These are phyloP conservation scores for Dermatemys mawii DNA, from an alignment of 2,113 vertebrate species.

Conservation along the genomic window DNA sequence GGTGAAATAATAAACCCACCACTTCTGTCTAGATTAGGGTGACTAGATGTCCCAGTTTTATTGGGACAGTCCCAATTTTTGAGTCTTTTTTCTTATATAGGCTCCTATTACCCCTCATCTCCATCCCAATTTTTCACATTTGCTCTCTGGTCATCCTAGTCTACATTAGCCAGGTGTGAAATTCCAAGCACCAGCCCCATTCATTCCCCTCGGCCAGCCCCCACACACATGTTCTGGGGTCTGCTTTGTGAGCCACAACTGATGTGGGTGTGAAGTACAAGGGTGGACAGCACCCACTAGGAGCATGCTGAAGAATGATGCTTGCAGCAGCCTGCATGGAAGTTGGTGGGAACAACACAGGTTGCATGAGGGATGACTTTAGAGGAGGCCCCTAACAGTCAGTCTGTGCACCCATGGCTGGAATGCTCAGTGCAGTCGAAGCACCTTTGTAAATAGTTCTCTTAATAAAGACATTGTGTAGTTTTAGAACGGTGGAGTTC, in stretches of 20 bases:
- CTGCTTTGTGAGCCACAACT: not conserved
- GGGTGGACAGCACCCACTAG: not conserved
- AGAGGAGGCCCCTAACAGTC: not conserved
- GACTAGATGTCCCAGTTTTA: too few species aligned
- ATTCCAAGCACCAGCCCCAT: not conserved
- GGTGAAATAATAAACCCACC: not conserved
- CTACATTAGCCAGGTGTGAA: not conserved
- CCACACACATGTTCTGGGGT: not conserved
- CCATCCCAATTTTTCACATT: too few species aligned
- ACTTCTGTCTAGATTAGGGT: not conserved
- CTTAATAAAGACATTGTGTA: not conserved
- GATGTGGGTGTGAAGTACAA: not conserved
- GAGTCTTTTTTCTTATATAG: too few species aligned
- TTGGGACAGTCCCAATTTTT: too few species aligned
- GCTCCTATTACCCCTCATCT: too few species aligned
- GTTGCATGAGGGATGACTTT: not conserved
- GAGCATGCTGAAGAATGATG: not conserved
- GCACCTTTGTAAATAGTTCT: not conserved
- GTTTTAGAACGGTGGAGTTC: not conserved
- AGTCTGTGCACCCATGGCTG: not conserved
- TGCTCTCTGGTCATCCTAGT: not conserved
- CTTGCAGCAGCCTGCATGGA: not conserved
- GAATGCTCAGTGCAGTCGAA: not conserved
- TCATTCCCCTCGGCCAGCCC: not conserved
- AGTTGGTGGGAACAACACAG: not conserved